Conservation (phyloP, 2,888 invertebrate genomes). For the Hermaeophaga mercurialis region DNA sequence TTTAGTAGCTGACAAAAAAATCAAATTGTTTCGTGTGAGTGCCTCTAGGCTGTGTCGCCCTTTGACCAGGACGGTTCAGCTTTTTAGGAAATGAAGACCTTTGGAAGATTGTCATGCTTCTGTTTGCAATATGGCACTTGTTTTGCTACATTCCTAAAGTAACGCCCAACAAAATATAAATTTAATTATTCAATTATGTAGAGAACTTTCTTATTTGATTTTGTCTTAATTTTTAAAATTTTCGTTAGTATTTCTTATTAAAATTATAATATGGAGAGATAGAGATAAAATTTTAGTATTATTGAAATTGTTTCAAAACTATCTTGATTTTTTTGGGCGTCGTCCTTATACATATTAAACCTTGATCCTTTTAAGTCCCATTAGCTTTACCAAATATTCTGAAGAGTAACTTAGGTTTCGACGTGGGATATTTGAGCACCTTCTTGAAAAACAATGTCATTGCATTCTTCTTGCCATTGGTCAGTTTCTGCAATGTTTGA, state of each 20-base stretch:
- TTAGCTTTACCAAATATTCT: constrained; percentile 15
- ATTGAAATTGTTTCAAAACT: too few relatives aligned
- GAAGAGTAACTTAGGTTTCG: constrained; percentile 23
- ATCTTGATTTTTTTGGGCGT: neutral
- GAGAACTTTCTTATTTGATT: too few relatives aligned
- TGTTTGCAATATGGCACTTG: constrained; percentile 18
- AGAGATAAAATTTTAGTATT: too few relatives aligned
- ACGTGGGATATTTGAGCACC: constrained; percentile 27
- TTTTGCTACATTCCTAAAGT: constrained; percentile 8
- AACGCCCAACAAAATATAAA: neutral
- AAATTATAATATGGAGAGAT: too few relatives aligned
- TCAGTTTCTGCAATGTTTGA: constrained; percentile 45
- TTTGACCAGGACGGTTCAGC: constrained; percentile 34
- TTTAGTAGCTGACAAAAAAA: constrained; percentile 52
- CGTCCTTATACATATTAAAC: neutral
- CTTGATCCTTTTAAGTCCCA: constrained; percentile 9
- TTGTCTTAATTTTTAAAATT: too few relatives aligned
- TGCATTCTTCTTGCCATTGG: constrained; percentile 50
- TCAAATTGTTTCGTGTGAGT: constrained; percentile 57
- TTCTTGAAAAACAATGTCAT: constrained; percentile 48
- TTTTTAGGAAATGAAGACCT: constrained; percentile 48
- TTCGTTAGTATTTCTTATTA: too few relatives aligned
- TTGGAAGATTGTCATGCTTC: constrained; percentile 53
- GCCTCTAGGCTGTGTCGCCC: constrained; percentile 54
- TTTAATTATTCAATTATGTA: too few relatives aligned